phyloP scores from a whole-genome alignment of 2,113 vertebrate species.

The Andinoacara biseriatus region DNA sequence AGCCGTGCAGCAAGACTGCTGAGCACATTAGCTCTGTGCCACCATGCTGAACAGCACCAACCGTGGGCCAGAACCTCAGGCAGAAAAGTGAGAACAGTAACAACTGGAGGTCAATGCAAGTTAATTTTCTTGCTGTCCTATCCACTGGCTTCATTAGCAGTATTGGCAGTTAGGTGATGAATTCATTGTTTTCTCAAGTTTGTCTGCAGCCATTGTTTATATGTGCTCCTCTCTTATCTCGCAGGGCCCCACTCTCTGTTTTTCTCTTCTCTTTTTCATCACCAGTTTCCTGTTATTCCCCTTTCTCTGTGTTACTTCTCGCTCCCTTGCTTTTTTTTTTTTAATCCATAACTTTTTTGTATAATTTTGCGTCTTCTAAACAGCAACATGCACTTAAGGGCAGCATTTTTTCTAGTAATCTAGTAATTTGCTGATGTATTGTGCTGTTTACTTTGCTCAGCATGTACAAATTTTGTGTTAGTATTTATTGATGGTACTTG shows the following conservation, averaged over 20 bases:
- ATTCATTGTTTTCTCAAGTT: slow-evolving; percentile 76
- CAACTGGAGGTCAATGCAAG: slow-evolving; percentile 61
- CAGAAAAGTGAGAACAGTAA: not conserved
- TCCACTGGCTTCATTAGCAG: slow-evolving; percentile 78
- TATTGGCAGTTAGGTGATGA: slow-evolving; percentile 79
- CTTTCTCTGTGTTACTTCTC: not conserved
- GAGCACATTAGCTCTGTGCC: slow-evolving; percentile 36
- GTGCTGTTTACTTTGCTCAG: slow-evolving; percentile 8
- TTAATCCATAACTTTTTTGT: not conserved
- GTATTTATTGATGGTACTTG: not conserved
- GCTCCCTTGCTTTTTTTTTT: not conserved
- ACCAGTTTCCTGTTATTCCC: not conserved
- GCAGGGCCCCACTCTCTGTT: slow-evolving; percentile 24
- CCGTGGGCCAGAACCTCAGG: not conserved
- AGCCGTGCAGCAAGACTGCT: slow-evolving; percentile 41
- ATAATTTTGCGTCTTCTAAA: not conserved
- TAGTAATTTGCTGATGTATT: slow-evolving; percentile 26
- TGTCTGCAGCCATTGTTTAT: slow-evolving; percentile 70
- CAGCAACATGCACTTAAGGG: slow-evolving; percentile 14
- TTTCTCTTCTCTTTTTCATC: slow-evolving; percentile 43
- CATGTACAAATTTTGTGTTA: not conserved
- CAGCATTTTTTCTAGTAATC: slow-evolving; percentile 2
- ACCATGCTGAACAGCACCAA: not conserved
- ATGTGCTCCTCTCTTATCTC: slow-evolving; percentile 53
- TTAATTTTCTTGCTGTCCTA: slow-evolving; percentile 75